These are phyloP conservation scores for Napeogenes sylphis DNA, from an alignment of 2,888 invertebrate genomes.

Conservation along the genomic window DNA sequence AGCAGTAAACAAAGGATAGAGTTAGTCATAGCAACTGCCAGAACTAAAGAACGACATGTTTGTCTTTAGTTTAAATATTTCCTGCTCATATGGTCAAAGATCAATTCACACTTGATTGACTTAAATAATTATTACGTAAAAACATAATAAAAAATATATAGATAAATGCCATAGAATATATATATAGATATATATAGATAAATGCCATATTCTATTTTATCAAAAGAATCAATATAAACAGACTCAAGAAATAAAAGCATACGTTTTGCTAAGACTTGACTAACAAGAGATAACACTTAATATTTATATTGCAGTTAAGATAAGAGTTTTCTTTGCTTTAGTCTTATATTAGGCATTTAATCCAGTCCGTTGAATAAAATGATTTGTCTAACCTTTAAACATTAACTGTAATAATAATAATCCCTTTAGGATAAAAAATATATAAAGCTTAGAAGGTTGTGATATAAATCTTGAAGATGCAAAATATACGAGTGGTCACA, in stretches of 20 bases:
- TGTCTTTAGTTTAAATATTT: conserved; percentile 28
- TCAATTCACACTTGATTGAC: conserved; percentile 23
- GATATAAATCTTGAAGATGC: conserved; percentile 32
- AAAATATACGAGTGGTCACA: conserved; percentile 46
- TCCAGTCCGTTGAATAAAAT: background rate
- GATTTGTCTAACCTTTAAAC: too few relatives aligned
- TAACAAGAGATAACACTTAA: conserved; percentile 25
- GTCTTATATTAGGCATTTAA: conserved; percentile 5
- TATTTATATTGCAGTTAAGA: conserved; percentile 29
- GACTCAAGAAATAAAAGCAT: too few relatives aligned
- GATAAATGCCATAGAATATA: too few relatives aligned
- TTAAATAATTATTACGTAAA: background rate
- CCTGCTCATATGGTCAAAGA: conserved; percentile 26
- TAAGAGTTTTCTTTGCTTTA: conserved; percentile 22
- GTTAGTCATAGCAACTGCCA: conserved; percentile 23
- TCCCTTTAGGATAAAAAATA: background rate
- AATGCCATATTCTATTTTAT: too few relatives aligned
- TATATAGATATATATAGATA: too few relatives aligned
- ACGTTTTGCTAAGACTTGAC: background rate
- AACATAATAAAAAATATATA: too few relatives aligned
- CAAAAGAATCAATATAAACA: too few relatives aligned
- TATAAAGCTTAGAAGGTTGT: conserved; percentile 11
- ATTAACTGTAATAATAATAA: too few relatives aligned
- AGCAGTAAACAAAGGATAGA: conserved; percentile 28
- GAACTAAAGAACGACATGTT: conserved; percentile 28